Evolutionary conservation across 2,888 invertebrate species (phyloP).

Genomic region (Drosophila percnosoma): DNA sequence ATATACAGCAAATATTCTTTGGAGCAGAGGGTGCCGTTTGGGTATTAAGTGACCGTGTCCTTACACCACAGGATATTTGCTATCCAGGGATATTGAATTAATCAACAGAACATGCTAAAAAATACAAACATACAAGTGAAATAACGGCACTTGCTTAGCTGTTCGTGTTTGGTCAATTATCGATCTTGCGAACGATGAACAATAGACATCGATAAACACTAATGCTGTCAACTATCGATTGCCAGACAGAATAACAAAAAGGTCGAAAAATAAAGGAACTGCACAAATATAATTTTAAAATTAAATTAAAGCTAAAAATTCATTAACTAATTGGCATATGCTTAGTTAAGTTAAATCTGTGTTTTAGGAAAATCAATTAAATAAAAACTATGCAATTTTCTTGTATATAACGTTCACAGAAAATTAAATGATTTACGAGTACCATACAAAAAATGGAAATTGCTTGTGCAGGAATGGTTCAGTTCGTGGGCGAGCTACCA

Average conservation of each 20-base stretch:
- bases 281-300: neutral
- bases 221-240: neutral
- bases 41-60: slow-evolving; percentile 80
- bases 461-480: neutral
- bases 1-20: slow-evolving; percentile 83
- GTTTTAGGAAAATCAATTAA: neutral
- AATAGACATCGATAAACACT: slow-evolving; percentile 7
- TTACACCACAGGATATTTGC: slow-evolving; percentile 80
- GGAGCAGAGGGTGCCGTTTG: slow-evolving; percentile 78
- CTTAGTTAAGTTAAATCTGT: neutral
- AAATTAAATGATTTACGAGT: neutral
- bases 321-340: neutral
- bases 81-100: slow-evolving; percentile 56
- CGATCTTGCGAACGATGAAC: neutral
- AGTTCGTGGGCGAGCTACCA: neutral
- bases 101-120: neutral
- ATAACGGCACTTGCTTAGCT: neutral
- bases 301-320: neutral
- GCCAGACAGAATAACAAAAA: neutral
- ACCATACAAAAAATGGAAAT: neutral
- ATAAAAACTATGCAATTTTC: neutral
- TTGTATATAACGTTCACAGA: neutral
- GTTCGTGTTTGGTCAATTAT: neutral
- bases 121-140: slow-evolving; percentile 1
- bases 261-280: neutral